A percentile compares a stretch with the other conserved stretches of the same genome.
These are phyloP conservation scores for Vandiemenella viatica DNA, from an alignment of 2,888 invertebrate species.

Conservation along the genomic window DNA sequence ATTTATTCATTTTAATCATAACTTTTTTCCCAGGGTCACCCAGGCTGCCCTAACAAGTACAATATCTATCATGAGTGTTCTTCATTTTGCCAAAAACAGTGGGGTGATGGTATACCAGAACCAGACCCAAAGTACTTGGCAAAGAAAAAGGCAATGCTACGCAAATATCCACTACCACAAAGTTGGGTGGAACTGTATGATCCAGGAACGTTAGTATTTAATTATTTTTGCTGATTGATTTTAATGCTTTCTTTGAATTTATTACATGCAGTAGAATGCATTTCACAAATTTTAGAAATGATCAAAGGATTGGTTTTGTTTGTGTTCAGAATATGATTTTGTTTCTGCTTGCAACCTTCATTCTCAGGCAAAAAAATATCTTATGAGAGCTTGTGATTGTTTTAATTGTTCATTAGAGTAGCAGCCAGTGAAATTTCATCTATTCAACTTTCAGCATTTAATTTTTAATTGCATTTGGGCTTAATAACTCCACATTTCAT, in stretches of 20 bases:
- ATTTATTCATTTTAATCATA: neutral
- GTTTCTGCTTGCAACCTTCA: too few relatives aligned
- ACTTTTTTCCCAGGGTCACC: slow-evolving; percentile 26
- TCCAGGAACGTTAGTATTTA: slow-evolving; percentile 45
- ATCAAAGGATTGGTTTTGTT: too few relatives aligned
- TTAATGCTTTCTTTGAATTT: neutral
- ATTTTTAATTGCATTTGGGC: too few relatives aligned
- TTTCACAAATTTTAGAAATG: too few relatives aligned
- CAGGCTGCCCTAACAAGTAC: slow-evolving; percentile 86
- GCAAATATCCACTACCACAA: slow-evolving; percentile 75
- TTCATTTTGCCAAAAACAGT: slow-evolving; percentile 73
- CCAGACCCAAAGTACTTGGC: slow-evolving; percentile 62
- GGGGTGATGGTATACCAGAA: slow-evolving; percentile 58
- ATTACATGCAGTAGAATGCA: neutral
- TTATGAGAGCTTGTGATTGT: too few relatives aligned
- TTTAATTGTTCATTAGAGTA: too few relatives aligned
- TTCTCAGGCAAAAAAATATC: too few relatives aligned
- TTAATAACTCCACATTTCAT: too few relatives aligned
- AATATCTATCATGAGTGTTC: slow-evolving; percentile 90
- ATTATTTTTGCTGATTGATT: neutral
- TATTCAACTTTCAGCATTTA: too few relatives aligned
- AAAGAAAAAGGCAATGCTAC: slow-evolving; percentile 58
- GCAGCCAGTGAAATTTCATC: too few relatives aligned
- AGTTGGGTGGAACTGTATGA: slow-evolving; percentile 93
- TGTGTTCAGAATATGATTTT: too few relatives aligned